These are phyloP conservation scores for Propithecus coquereli DNA, from an alignment of 2,113 vertebrate genomes.

Conservation along the genomic window DNA sequence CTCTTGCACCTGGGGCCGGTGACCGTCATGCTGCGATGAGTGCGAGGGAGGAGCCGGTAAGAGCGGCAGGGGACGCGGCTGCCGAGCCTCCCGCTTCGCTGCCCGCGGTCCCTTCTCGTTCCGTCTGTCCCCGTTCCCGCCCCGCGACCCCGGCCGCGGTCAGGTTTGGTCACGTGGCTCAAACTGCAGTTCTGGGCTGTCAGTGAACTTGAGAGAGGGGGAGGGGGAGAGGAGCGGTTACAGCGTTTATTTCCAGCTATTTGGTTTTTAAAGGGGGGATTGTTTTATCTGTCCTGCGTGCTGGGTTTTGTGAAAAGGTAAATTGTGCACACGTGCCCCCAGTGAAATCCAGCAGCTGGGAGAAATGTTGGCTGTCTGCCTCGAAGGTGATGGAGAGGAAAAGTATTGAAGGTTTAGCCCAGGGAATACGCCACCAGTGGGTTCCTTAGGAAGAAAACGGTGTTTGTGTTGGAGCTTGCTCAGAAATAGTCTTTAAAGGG, in stretches of 20 bases:
- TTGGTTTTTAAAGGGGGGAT: not conserved
- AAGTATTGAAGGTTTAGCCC: not conserved
- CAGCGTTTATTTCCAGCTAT: not conserved
- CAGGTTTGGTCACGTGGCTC: not conserved
- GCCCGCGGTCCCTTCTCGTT: not conserved
- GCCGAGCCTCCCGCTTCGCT: not conserved
- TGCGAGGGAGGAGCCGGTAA: constrained; percentile 24
- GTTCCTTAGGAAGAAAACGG: not conserved
- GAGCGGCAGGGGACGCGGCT: not conserved
- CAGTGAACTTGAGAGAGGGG: not conserved
- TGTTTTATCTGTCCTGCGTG: not conserved
- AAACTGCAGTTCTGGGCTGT: not conserved
- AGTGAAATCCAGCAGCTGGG: not conserved
- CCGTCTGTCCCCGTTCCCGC: not conserved
- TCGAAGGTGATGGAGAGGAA: not conserved
- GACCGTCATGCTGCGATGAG: constrained; percentile 52
- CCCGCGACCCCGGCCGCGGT: not conserved
- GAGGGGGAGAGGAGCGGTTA: not conserved
- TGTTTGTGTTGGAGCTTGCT: constrained; percentile 17
- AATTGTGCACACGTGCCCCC: not conserved
- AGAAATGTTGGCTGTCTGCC: not conserved
- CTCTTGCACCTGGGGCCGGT: not conserved
- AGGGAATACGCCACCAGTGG: not conserved
- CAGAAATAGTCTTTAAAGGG: constrained; percentile 2
- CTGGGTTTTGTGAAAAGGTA: not conserved